phyloP scores from a whole-genome alignment of 64 coral and sea anemone species.

The Stichodactyla mertensii region DNA sequence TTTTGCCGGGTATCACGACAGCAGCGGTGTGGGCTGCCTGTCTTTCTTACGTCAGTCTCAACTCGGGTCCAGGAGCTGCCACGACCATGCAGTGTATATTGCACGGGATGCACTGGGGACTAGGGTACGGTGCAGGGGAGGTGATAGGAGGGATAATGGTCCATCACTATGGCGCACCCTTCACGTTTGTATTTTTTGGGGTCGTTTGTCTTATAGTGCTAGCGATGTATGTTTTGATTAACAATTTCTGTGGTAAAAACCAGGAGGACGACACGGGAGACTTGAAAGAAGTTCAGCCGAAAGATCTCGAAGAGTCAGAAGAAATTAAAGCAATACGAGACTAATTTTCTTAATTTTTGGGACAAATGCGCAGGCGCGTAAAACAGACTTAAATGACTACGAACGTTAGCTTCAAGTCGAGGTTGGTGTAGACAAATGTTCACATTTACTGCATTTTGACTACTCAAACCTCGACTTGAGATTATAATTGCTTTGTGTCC shows the following conservation, averaged over 20 bases:
- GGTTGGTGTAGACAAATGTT: not conserved
- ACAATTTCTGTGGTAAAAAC: constrained; percentile 60
- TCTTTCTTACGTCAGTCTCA: constrained; percentile 91
- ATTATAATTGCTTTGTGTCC: no score
- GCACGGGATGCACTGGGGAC: constrained; percentile 98
- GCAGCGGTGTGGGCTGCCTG: constrained; percentile 98
- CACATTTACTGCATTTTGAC: no score
- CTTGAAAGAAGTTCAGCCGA: constrained; percentile 19
- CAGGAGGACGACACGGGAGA: constrained; percentile 30
- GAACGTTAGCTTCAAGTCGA: not conserved
- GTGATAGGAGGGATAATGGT: constrained; percentile 97
- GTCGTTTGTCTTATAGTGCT: constrained; percentile 65
- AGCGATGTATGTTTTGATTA: constrained; percentile 78
- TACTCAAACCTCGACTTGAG: no score
- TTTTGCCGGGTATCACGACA: constrained; percentile 95
- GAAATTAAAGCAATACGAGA: constrained; percentile 14
- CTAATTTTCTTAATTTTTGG: not conserved
- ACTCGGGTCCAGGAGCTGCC: constrained; percentile 92
- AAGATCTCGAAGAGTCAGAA: constrained; percentile 21
- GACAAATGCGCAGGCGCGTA: not conserved
- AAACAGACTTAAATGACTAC: not conserved
- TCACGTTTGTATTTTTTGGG: constrained; percentile 91
- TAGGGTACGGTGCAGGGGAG: constrained; percentile 98
- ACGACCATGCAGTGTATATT: constrained; percentile 99
- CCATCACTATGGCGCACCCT: constrained; percentile 87